These are phyloP conservation scores for Stenotaenia linearis DNA, from an alignment of 2,888 invertebrate species.

Conservation along the genomic window DNA sequence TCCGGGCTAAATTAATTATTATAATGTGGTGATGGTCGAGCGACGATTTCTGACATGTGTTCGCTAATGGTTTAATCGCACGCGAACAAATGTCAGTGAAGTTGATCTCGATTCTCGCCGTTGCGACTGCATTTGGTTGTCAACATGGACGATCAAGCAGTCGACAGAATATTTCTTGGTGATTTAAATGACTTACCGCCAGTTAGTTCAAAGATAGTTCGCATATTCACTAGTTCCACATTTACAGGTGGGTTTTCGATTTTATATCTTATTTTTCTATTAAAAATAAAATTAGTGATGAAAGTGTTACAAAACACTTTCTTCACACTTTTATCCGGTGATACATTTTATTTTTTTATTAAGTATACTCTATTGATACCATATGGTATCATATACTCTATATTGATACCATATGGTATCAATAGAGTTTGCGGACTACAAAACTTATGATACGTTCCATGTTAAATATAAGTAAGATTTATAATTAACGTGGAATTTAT, in stretches of 20 bases:
- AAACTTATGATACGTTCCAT: too few species aligned
- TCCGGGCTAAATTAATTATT: neutral
- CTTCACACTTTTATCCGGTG: too few species aligned
- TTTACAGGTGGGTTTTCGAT: conserved; percentile 89
- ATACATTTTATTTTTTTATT: too few species aligned
- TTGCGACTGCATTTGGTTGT: neutral
- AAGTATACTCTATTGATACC: too few species aligned
- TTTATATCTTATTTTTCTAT: neutral
- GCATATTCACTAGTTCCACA: conserved; percentile 97
- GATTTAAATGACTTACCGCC: conserved; percentile 82
- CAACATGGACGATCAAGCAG: conserved; percentile 79
- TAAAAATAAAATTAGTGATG: too few species aligned
- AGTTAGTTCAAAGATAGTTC: conserved; percentile 94
- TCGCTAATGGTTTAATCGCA: neutral
- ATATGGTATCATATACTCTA: too few species aligned
- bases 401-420: too few species aligned
- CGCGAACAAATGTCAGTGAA: conserved; percentile 4
- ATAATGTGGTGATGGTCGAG: neutral
- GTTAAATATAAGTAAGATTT: too few species aligned
- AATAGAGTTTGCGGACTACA: too few species aligned
- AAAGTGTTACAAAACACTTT: too few species aligned
- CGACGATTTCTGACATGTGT: neutral
- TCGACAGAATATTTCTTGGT: conserved; percentile 85
- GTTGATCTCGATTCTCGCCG: neutral
- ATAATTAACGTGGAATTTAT: too few species aligned